Conservation (phyloP, 2,888 invertebrate genomes). For the Hydriomena furcata region DNA sequence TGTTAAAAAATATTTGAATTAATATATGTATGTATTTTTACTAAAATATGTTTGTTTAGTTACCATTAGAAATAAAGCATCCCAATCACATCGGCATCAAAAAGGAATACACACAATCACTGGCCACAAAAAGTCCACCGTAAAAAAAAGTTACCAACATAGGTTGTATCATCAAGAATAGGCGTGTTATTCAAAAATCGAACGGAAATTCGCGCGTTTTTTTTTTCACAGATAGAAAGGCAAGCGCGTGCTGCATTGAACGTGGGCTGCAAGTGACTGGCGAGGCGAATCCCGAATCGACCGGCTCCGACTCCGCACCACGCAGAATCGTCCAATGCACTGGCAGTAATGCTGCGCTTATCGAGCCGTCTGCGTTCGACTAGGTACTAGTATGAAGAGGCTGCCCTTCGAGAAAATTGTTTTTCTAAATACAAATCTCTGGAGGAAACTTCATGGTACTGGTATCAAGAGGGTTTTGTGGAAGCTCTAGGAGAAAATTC, state of each 20-base stretch:
- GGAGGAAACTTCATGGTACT: no score
- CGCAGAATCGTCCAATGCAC: constrained; percentile 43
- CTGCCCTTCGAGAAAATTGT: constrained; percentile 11
- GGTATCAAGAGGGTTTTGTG: no score
- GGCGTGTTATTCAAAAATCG: constrained; percentile 13
- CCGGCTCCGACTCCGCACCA: constrained; percentile 31
- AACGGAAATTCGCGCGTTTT: constrained; percentile 35
- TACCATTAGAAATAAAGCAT: constrained; percentile 42
- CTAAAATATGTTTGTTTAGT: no score
- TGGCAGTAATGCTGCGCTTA: constrained; percentile 49
- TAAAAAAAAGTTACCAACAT: constrained; percentile 13
- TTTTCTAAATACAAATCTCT: not conserved
- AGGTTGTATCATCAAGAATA: constrained; percentile 4
- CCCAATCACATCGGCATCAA: constrained; percentile 46
- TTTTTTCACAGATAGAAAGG: constrained; percentile 20
- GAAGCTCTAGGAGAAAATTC: no score
- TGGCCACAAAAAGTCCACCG: constrained; percentile 37
- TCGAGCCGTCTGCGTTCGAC: constrained; percentile 44
- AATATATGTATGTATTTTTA: no score
- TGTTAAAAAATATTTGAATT: no score
- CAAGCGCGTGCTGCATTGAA: constrained; percentile 56
- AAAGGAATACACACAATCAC: constrained; percentile 48
- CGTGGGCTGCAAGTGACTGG: constrained; percentile 72
- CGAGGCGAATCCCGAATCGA: no score
- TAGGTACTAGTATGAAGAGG: constrained; percentile 13